Evolutionary conservation across 2,888 invertebrate species (phyloP).

Genomic region (Eudemis profundana): DNA sequence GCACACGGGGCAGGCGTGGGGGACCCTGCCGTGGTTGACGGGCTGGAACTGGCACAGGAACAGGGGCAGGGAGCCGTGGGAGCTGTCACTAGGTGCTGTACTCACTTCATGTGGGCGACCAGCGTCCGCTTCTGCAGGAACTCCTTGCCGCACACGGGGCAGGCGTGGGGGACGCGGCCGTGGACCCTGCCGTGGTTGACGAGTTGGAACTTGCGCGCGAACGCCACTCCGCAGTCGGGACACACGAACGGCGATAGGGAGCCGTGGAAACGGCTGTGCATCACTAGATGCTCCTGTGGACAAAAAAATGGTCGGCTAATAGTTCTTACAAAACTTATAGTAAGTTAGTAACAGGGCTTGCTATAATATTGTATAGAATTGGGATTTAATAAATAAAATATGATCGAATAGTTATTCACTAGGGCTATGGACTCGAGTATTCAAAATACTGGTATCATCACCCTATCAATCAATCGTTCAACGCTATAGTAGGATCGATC

Average conservation of each 20-base stretch:
- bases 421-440: too few species aligned
- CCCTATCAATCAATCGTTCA: too few species aligned
- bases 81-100: slow-evolving; percentile 89
- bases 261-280: slow-evolving; percentile 97
- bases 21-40: not conserved
- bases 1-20: not conserved
- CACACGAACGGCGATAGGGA: slow-evolving; percentile 98
- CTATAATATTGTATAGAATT: too few species aligned
- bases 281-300: slow-evolving; percentile 88
- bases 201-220: slow-evolving; percentile 93
- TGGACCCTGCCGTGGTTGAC: slow-evolving; percentile 93
- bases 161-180: slow-evolving; percentile 92
- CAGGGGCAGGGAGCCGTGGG: slow-evolving; percentile 98
- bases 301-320: not conserved
- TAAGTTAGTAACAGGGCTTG: too few species aligned
- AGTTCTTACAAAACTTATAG: too few species aligned
- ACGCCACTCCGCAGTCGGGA: slow-evolving; percentile 94
- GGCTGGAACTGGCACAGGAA: slow-evolving; percentile 84
- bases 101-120: slow-evolving; percentile 91
- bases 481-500: too few species aligned
- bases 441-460: too few species aligned
- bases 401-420: too few species aligned
- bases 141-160: slow-evolving; percentile 93
- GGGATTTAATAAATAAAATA: too few species aligned
- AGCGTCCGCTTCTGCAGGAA: slow-evolving; percentile 93